These are phyloP conservation scores for Pseudoips prasinana DNA, from an alignment of 2,888 invertebrate genomes.

Conservation along the genomic window DNA sequence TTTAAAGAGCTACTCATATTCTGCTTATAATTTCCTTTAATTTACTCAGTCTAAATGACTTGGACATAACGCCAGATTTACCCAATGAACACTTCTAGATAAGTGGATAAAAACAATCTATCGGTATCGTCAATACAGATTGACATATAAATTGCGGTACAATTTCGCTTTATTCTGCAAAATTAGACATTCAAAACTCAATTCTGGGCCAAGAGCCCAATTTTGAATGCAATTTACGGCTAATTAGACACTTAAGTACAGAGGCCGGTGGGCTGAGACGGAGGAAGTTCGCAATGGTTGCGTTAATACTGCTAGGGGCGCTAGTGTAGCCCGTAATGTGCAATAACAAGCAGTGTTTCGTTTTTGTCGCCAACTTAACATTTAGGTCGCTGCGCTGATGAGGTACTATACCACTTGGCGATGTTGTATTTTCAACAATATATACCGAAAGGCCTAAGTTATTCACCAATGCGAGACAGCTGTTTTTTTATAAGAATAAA, in stretches of 20 bases:
- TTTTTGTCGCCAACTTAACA: constrained; percentile 39
- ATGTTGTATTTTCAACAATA: no score
- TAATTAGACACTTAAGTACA: constrained; percentile 76
- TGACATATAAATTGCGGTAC: constrained; percentile 60
- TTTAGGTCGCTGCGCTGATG: constrained; percentile 18
- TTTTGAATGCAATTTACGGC: constrained; percentile 74
- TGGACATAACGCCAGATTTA: no score
- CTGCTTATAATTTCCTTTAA: no score
- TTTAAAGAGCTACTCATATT: no score
- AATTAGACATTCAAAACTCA: constrained; percentile 76
- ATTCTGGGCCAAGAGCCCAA: constrained; percentile 69
- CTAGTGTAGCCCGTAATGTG: constrained; percentile 42
- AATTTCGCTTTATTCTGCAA: constrained; percentile 65
- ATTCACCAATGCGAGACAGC: no score
- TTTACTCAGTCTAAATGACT: no score
- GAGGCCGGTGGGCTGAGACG: constrained; percentile 44
- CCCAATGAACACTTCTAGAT: no score
- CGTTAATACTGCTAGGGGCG: constrained; percentile 46
- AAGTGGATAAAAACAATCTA: no score
- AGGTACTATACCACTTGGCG: no score
- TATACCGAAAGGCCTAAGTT: no score
- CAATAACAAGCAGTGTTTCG: constrained; percentile 50
- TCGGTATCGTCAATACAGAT: constrained; percentile 49
- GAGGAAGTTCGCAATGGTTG: constrained; percentile 59
- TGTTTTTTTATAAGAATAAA: no score